These are phyloP conservation scores for Eledona agricola DNA, from an alignment of 2,888 invertebrate species.

Conservation along the genomic window DNA sequence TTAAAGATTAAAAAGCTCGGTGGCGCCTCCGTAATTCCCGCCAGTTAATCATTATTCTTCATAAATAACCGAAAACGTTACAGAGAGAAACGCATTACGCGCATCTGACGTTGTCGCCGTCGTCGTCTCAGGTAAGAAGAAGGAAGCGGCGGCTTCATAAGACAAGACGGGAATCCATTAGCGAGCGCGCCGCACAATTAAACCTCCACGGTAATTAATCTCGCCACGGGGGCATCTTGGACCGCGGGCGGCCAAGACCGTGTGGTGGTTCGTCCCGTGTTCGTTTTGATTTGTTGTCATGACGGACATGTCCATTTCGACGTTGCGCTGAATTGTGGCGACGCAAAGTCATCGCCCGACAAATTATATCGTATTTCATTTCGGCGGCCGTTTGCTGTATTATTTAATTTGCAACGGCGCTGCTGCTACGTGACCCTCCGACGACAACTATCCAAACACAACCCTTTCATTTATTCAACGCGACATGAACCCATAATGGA, in stretches of 20 bases:
- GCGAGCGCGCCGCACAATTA: conserved; percentile 45
- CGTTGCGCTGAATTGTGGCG: conserved; percentile 30
- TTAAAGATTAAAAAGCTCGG: too few relatives aligned
- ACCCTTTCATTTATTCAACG: conserved; percentile 17
- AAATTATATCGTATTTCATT: conserved; percentile 30
- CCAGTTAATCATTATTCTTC: conserved; percentile 30
- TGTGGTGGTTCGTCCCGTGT: conserved; percentile 23
- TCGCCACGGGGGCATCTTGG: conserved; percentile 40
- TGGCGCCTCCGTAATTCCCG: conserved; percentile 26
- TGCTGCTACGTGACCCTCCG: conserved; percentile 1
- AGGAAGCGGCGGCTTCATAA: conserved; percentile 38
- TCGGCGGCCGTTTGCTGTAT: conserved; percentile 8
- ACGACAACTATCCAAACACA: conserved; percentile 17
- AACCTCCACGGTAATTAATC: conserved; percentile 44
- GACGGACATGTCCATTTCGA: conserved; percentile 39
- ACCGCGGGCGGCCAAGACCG: conserved; percentile 36
- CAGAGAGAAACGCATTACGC: conserved; percentile 29
- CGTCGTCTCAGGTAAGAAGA: conserved; percentile 31
- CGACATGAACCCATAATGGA: too few relatives aligned
- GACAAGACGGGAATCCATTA: conserved; percentile 44
- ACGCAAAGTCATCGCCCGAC: conserved; percentile 34
- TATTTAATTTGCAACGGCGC: conserved; percentile 6
- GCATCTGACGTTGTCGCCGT: conserved; percentile 31
- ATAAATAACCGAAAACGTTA: conserved; percentile 31
- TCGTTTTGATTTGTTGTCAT: conserved; percentile 40